Evolutionary conservation across 2,113 vertebrate genomes (phyloP).

Genomic region (Pleuronectes platessa): DNA sequence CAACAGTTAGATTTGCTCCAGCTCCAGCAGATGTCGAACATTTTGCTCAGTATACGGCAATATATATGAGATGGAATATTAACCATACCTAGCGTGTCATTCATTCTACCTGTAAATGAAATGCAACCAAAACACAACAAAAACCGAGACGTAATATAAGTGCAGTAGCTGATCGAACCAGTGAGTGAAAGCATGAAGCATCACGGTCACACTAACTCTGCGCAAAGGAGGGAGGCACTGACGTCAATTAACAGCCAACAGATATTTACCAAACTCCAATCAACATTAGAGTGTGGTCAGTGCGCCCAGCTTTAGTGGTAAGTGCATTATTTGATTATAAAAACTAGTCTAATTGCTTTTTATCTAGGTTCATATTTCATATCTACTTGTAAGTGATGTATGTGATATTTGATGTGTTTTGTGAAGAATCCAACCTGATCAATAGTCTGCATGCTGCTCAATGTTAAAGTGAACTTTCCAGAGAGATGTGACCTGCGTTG

Average conservation of each 20-base stretch:
- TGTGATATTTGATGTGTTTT: background rate
- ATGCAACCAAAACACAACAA: background rate
- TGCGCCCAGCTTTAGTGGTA: conserved; percentile 54
- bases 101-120: background rate
- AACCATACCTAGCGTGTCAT: no score
- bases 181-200: background rate
- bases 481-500: background rate
- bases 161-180: background rate
- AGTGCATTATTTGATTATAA: conserved; percentile 24
- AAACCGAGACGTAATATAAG: background rate
- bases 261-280: conserved; percentile 51
- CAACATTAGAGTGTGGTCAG: conserved; percentile 50
- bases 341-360: background rate
- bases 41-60: no score
- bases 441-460: background rate
- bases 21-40: no score
- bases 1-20: no score
- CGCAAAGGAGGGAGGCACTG: conserved; percentile 59
- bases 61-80: no score
- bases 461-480: background rate
- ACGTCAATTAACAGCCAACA: conserved; percentile 60
- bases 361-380: background rate
- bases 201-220: background rate
- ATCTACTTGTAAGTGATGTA: no score
- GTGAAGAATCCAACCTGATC: background rate